These are phyloP conservation scores for Eulemur rubriventer DNA, from an alignment of 2,797 vertebrate genomes.

Conservation along the genomic window DNA sequence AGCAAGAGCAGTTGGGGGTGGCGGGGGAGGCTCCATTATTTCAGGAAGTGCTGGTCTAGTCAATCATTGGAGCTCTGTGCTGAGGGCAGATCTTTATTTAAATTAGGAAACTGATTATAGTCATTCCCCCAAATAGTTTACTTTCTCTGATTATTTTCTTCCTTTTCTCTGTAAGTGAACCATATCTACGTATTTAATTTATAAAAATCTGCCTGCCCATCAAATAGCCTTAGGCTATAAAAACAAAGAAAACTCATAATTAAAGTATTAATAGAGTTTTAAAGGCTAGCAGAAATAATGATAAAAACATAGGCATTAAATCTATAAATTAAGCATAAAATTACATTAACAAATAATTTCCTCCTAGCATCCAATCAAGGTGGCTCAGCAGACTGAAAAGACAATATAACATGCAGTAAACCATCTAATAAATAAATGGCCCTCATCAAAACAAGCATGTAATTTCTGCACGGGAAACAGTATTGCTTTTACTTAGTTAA, in stretches of 20 bases:
- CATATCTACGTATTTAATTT: constrained; percentile 61
- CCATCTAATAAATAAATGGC: constrained; percentile 38
- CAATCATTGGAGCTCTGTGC: background rate
- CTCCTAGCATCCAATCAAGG: constrained; percentile 46
- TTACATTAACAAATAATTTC: constrained; percentile 62
- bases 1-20: background rate
- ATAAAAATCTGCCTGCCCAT: constrained; percentile 43
- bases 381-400: constrained; percentile 49
- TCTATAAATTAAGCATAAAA: constrained; percentile 76
- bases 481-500: background rate
- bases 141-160: constrained; percentile 35
- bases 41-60: background rate
- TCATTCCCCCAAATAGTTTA: constrained; percentile 22
- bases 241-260: constrained; percentile 67
- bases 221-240: constrained; percentile 52
- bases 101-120: constrained; percentile 17
- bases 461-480: constrained; percentile 44
- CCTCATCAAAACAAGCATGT: constrained; percentile 35
- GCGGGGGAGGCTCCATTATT: background rate
- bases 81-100: constrained; percentile 17
- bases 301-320: constrained; percentile 43
- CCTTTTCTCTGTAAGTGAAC: constrained; percentile 58
- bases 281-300: constrained; percentile 70
- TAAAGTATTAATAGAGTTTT: constrained; percentile 68
- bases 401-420: background rate